Percentiles rank a stretch among this genome's conserved stretches.
phyloP scores from a whole-genome alignment of 2,888 invertebrate genomes.

The Coronaproctus castanopsis region DNA sequence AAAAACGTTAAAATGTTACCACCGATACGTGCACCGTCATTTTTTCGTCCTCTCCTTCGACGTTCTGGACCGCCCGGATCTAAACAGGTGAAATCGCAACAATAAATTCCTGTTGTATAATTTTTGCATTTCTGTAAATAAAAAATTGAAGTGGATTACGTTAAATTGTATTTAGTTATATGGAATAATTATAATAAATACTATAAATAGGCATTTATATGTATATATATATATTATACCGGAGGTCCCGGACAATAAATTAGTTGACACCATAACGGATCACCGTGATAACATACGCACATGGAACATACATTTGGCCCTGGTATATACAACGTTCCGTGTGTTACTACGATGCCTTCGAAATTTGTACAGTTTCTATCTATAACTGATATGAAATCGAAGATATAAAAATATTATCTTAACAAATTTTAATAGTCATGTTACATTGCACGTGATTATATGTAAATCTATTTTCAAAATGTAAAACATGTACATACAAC shows the following conservation, averaged over 20 bases:
- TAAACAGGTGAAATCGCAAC: conserved; percentile 75
- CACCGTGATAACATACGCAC: conserved; percentile 67
- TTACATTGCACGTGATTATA: too few relatives aligned
- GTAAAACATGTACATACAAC: too few relatives aligned
- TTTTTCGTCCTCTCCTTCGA: conserved; percentile 9
- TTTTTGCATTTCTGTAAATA: conserved; percentile 55
- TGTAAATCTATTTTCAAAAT: too few relatives aligned
- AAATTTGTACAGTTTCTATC: conserved; percentile 51
- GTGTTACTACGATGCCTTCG: conserved; percentile 54
- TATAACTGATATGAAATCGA: background rate
- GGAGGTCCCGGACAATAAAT: conserved; percentile 63
- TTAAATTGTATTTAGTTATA: background rate
- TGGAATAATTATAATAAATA: background rate
- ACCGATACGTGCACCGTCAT: background rate
- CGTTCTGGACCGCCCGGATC: conserved; percentile 29
- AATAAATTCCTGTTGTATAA: conserved; percentile 61
- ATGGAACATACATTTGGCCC: conserved; percentile 67
- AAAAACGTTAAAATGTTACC: too few relatives aligned
- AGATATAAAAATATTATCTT: too few relatives aligned
- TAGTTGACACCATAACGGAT: conserved; percentile 70
- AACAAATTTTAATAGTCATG: too few relatives aligned
- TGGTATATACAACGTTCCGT: conserved; percentile 62
- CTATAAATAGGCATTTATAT: too few relatives aligned
- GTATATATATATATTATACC: conserved; percentile 32
- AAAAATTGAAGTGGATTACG: background rate